These are phyloP conservation scores for Rhincodon typus DNA, from an alignment of 2,797 vertebrate species.

Conservation along the genomic window DNA sequence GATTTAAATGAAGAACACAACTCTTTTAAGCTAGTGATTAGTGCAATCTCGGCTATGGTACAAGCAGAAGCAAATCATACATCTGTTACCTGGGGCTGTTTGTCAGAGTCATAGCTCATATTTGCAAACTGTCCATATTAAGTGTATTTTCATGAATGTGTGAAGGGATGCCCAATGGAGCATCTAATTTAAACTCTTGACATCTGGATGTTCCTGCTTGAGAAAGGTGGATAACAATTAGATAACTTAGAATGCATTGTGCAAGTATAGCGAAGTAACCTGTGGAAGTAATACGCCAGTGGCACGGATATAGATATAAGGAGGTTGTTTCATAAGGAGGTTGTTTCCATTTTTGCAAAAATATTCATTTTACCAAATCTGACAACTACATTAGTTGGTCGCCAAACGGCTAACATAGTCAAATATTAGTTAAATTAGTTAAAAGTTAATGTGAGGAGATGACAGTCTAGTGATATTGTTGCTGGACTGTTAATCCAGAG, in stretches of 20 bases:
- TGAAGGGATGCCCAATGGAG: not conserved
- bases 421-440: not conserved
- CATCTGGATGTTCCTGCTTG: not conserved
- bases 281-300: not conserved
- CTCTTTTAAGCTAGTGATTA: not conserved
- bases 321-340: not conserved
- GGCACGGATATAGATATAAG: not conserved
- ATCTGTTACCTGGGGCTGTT: not conserved
- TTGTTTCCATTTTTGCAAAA: not conserved
- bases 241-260: not conserved
- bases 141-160: not conserved
- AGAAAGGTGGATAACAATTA: not conserved
- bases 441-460: not conserved
- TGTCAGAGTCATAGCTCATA: not conserved
- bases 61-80: not conserved
- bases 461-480: too few relatives aligned
- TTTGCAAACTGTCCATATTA: not conserved
- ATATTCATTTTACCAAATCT: too few relatives aligned
- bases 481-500: too few relatives aligned
- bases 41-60: not conserved
- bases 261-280: not conserved
- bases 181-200: not conserved
- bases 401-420: not conserved
- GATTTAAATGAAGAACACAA: not conserved
- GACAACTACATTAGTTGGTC: not conserved